A percentile compares a stretch with the other conserved stretches of the same genome.
phyloP scores from a whole-genome alignment of 2,888 invertebrate genomes.

The Morinoia aosen region DNA sequence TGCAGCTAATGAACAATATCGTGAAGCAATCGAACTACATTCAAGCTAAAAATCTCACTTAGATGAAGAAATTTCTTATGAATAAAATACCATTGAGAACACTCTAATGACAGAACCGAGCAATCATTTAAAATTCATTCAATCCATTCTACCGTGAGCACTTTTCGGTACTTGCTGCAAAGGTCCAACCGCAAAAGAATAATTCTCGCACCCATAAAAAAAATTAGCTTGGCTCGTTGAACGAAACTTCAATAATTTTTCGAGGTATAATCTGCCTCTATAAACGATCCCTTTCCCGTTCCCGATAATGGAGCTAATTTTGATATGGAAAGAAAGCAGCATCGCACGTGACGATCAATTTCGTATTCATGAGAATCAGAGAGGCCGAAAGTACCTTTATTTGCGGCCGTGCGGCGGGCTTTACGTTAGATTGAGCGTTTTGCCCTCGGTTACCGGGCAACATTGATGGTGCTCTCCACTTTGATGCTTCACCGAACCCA shows the following conservation, averaged over 20 bases:
- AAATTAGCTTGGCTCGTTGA: neutral
- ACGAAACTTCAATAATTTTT: conserved; percentile 23
- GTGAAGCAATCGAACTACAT: neutral
- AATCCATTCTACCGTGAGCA: neutral
- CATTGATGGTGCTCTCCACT: neutral
- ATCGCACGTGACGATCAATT: conserved; percentile 49
- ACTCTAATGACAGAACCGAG: neutral
- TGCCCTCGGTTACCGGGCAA: neutral
- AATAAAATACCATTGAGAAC: neutral
- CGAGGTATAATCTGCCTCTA: neutral
- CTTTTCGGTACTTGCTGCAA: neutral
- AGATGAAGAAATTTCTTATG: neutral
- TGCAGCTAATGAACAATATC: neutral
- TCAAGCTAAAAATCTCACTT: neutral
- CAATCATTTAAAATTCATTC: neutral
- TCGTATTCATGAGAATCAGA: conserved; percentile 39
- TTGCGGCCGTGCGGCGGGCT: neutral
- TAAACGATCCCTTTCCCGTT: neutral
- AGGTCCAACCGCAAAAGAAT: neutral
- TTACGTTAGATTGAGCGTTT: neutral
- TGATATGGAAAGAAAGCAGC: conserved; percentile 42
- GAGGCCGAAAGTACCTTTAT: neutral
- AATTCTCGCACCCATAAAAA: neutral
- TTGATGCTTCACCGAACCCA: neutral
- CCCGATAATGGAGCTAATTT: conserved; percentile 47